Conservation (phyloP, 2,113 vertebrate genomes). For the Sorex araneus region DNA sequence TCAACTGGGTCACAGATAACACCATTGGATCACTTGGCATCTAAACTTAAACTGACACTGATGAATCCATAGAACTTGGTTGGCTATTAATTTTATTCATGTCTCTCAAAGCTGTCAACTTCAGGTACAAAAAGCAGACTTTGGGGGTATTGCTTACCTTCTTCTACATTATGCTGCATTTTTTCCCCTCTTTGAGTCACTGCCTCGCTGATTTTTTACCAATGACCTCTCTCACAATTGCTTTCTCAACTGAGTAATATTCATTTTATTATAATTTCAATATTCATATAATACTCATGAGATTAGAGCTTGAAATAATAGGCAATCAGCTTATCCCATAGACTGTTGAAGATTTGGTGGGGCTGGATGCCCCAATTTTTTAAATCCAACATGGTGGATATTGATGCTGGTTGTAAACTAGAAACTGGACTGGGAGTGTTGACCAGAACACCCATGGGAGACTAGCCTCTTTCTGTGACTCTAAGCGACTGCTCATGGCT, state of each 20-base stretch:
- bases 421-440: background rate
- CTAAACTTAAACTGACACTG: background rate
- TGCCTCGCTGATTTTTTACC: background rate
- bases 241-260: background rate
- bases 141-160: background rate
- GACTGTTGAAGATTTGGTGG: background rate
- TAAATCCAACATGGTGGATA: background rate
- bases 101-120: background rate
- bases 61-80: conserved; percentile 31
- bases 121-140: background rate
- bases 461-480: background rate
- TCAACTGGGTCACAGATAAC: background rate
- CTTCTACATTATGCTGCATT: background rate
- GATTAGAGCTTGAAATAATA: background rate
- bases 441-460: background rate
- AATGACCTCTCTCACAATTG: conserved; percentile 55
- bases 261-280: too few species aligned
- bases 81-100: background rate
- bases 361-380: background rate
- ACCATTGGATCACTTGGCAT: background rate
- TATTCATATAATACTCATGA: background rate
- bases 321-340: background rate
- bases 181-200: conserved; percentile 9
- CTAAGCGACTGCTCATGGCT: background rate
- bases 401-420: background rate